Percentiles rank a stretch among this genome's conserved stretches.
Conservation (phyloP, 37 sponge, comb jelly and placozoan genomes). For the Cladorhizidae sp. region DNA sequence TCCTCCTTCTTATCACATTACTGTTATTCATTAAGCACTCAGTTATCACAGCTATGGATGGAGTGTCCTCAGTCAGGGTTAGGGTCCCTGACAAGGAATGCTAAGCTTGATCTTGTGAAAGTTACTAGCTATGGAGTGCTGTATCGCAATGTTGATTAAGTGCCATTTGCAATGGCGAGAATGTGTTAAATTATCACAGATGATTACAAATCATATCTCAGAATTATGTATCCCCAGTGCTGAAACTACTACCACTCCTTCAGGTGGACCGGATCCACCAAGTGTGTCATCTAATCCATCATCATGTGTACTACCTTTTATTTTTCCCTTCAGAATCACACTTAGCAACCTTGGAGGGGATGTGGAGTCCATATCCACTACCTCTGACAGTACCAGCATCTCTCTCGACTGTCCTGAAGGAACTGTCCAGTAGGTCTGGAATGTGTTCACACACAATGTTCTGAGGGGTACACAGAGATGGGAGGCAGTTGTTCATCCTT, state of each 20-base stretch:
- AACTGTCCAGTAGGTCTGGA: background rate
- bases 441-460: slow-evolving; percentile 3
- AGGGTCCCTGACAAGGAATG: no score
- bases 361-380: background rate
- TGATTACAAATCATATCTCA: background rate
- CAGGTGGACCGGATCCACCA: no score
- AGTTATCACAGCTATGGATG: no score
- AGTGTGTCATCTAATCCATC: no score
- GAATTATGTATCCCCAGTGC: no score
- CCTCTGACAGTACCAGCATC: background rate
- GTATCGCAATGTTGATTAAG: slow-evolving; percentile 12
- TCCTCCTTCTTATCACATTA: no score
- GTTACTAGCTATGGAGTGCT: no score
- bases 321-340: slow-evolving; percentile 10
- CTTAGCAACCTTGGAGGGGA: slow-evolving; percentile 8
- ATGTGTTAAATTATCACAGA: background rate
- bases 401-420: slow-evolving; percentile 6
- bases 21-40: no score
- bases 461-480: background rate
- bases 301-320: background rate
- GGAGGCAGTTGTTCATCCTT: background rate
- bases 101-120: no score
- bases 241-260: no score
- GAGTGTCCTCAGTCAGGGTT: no score
- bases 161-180: slow-evolving; percentile 15